Evolutionary conservation across 2,797 vertebrate species (phyloP), one percentile per base, ranked within the genome.

Genomic region (Eulemur mongoz): DNA sequence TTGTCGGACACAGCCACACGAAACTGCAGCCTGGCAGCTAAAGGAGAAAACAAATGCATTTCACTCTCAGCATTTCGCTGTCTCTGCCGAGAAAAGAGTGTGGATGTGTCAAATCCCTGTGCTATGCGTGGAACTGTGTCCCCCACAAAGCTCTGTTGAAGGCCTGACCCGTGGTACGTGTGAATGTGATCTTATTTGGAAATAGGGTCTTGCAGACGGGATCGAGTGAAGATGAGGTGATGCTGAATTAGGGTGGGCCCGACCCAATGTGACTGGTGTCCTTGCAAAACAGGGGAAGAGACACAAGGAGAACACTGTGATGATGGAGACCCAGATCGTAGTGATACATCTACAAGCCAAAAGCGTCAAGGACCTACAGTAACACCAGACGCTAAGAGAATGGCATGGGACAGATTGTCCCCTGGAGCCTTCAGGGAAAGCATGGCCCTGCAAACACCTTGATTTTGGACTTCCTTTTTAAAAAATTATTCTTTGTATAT

Each of bases 111-210:
- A 45, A 15, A 22, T 14, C 11, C 22, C 9, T 10, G 1, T 38
- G 23, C 30, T 35, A 1, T 11, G 20, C 12, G 7, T n/a, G 12
- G 23, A 50, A 8, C 1, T 48, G 18, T 35, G 0, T 72, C 43
- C 50, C 14, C 20, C 8, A 2, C 12, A 78, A 54, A 69, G 76
- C 27, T 52, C 35, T 48, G n/a, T 9, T 38, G 14, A 40, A 14
- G 43, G 69, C 20, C 57, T 38, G 38, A 63, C 25, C 50, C 38
- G 2, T 5, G 14, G 23, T 30, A 12, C 5, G 43, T 72, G 27
- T 30, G 70, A 79, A 79, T 14, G 63, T 59, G 38, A 38, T 43
- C 79, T 40, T 43, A 69, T 80, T 91, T 91, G 78, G 73, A 93
- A 91, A 80, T 30, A 23, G 32, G 14, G n/a, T 80, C 45, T 83